A percentile compares a stretch with the other conserved stretches of the same genome.
These are phyloP conservation scores for Amyelois transitella DNA, from an alignment of 1,140 invertebrate species.

Conservation along the genomic window DNA sequence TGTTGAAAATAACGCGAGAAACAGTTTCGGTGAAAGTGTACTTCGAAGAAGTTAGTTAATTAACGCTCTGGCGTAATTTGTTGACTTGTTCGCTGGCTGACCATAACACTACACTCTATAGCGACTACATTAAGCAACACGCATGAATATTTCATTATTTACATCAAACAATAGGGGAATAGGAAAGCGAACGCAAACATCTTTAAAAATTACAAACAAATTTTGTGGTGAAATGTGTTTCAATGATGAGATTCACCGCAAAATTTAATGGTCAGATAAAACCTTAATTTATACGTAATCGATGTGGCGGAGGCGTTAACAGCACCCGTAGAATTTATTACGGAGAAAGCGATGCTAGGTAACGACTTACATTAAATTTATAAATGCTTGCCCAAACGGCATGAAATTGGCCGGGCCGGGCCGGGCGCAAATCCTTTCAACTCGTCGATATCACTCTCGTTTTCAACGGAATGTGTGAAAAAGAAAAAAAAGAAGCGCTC, in stretches of 20 bases:
- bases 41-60: constrained; percentile 3
- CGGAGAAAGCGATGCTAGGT: not conserved
- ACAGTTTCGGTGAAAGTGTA: constrained; percentile 2
- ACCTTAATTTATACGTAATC: not conserved
- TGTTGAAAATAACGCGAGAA: not conserved
- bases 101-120: no score
- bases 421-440: not conserved
- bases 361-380: not conserved
- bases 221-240: no score
- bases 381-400: not conserved
- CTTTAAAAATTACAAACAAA: no score
- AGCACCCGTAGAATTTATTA: not conserved
- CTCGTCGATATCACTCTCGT: constrained; percentile 23
- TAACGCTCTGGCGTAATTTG: not conserved
- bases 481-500: constrained; percentile 25
- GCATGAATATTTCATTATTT: no score
- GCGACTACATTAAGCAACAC: no score
- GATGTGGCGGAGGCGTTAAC: not conserved
- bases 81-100: not conserved
- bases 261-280: not conserved
- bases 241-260: no score
- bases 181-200: no score
- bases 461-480: constrained; percentile 38
- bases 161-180: no score
- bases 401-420: not conserved